Evolutionary conservation across 2,888 invertebrate species (phyloP).

Genomic region (Tipula vernalis): DNA sequence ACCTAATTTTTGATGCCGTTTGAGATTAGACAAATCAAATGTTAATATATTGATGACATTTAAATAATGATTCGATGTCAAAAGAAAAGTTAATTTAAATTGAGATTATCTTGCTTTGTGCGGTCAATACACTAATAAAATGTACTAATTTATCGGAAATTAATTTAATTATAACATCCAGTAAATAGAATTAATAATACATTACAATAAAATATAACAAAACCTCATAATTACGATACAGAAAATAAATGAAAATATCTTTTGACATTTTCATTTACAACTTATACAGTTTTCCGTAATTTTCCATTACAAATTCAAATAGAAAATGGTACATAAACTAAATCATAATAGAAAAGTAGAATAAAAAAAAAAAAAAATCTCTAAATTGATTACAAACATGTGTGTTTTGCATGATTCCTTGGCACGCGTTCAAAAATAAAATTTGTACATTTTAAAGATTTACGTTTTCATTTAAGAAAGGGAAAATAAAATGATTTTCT

Average conservation of each 20-base stretch:
- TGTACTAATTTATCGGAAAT: no score
- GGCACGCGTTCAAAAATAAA: not conserved
- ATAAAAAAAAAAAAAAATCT: not conserved
- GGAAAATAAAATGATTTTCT: not conserved
- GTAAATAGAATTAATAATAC: not conserved
- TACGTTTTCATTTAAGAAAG: not conserved
- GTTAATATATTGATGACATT: no score
- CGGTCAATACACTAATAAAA: no score
- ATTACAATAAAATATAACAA: not conserved
- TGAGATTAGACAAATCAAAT: no score
- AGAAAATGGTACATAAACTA: not conserved
- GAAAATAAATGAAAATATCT: not conserved
- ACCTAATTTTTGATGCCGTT: no score
- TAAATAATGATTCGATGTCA: no score
- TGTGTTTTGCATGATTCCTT: not conserved
- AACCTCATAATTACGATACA: not conserved
- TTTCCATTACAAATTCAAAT: not conserved
- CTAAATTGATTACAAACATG: not conserved
- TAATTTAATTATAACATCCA: not conserved
- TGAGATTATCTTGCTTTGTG: no score
- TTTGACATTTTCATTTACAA: not conserved
- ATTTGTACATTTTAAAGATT: not conserved
- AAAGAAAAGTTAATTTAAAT: no score
- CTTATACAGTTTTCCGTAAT: not conserved
- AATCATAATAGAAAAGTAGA: not conserved